These are phyloP conservation scores for Forbesichthys papilliferus DNA, from an alignment of 2,113 vertebrate species.

Conservation along the genomic window DNA sequence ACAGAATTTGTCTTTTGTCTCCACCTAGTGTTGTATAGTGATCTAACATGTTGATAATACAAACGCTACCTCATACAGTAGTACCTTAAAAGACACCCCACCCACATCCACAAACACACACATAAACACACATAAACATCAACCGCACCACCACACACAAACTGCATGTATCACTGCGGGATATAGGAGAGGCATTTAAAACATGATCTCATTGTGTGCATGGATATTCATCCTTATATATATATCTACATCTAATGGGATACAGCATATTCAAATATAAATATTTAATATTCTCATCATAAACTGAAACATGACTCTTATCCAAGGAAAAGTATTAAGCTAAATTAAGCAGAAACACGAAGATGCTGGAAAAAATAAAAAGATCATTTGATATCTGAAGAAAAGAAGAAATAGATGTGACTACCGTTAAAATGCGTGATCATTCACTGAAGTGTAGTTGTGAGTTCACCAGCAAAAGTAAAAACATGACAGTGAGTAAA, in stretches of 20 bases:
- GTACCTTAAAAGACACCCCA: neutral
- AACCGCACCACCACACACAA: conserved; percentile 38
- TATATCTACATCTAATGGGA: neutral
- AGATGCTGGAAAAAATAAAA: too few relatives aligned
- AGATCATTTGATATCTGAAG: conserved; percentile 11
- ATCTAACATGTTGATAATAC: too few relatives aligned
- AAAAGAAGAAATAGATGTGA: conserved; percentile 21
- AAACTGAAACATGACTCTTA: too few relatives aligned
- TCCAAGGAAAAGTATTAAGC: too few relatives aligned
- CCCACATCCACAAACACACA: conserved; percentile 29
- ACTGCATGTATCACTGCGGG: conserved; percentile 21
- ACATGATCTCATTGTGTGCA: conserved; percentile 11
- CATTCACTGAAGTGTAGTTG: conserved; percentile 42
- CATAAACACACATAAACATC: neutral
- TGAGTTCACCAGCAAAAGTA: conserved; percentile 58
- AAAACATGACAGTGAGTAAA: conserved; percentile 72
- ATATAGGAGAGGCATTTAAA: conserved; percentile 25
- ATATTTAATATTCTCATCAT: too few relatives aligned
- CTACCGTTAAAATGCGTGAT: neutral
- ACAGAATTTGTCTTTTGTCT: neutral
- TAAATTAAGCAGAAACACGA: too few relatives aligned
- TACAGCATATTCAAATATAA: neutral
- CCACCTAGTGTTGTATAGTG: neutral
- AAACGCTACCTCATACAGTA: neutral
- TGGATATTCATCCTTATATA: conserved; percentile 5